Base-by-base conservation (phyloP, 2,888 invertebrate species). In the Germaria angustata region DNA sequence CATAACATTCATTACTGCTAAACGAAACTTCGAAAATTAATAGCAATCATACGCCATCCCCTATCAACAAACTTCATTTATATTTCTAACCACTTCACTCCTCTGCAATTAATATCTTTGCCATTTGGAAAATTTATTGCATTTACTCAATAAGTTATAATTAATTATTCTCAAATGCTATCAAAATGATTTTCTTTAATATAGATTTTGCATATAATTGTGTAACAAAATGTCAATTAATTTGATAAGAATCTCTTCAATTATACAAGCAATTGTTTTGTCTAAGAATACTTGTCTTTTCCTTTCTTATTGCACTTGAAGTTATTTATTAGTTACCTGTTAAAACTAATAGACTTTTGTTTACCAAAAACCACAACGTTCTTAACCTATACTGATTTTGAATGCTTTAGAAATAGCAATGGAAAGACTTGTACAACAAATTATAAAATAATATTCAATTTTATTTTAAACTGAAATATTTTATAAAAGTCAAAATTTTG, bases 161-260 rank as follows among this genome's bases (percentile, higher is more conserved):
- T 66, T 49, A 59, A 73, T 59, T 63, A 57, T 53, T 20, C 9
- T 44, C 41, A 53, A 63, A 41, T 44, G 34, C 6, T 9, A 63
- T 51, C 61, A 6, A 61, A 72, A n/a, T 72, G n/a, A 22, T 17
- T 15, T 13, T n/a, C 13, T 22, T 59, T 39, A 4, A 20, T 46
- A 7, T 17, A 0, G 13, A 71, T 59, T 36, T 36, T n/a, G n/a
- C 39, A 59, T 39, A 44, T 55, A 46, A 46, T 34, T 44, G 36
- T 61, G 69, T 46, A 39, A 59, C 15, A 39, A 63, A 39, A 57
- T 57, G 65, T 57, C 63, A 80, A 80, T 80, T 80, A 75, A 69
- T 65, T 49, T 69, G 69, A 80, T 80, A 75, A 75, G n/a, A 80
- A 75, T 75, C 69, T 55, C 13, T 22, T 15, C n/a, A 36, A 9